Percentiles rank a stretch among this genome's conserved stretches.
phyloP scores from a whole-genome alignment of 1,140 invertebrate species.

The Pseudobourletiella spinata region DNA sequence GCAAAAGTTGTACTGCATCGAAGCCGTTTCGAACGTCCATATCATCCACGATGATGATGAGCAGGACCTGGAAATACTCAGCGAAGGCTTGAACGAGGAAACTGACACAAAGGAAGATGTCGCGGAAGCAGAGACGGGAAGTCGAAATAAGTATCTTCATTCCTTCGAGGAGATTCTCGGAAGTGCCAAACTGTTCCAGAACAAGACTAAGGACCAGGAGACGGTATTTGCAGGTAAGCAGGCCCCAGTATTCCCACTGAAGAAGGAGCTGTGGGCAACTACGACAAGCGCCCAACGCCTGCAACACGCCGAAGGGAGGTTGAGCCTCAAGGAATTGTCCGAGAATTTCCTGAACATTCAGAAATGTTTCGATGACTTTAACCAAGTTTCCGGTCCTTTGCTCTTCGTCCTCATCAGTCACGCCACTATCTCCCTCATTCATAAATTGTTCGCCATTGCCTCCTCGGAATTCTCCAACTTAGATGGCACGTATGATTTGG shows the following conservation, averaged over 20 bases:
- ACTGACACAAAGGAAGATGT: not conserved
- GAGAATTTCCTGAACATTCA: not conserved
- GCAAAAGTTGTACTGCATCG: not conserved
- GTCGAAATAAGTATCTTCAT: too few relatives aligned
- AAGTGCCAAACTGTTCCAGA: not conserved
- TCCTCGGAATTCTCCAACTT: not conserved
- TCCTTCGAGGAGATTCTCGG: not conserved
- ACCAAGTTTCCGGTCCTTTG: not conserved
- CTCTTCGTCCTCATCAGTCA: not conserved
- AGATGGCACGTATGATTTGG: not conserved
- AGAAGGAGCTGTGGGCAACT: too few relatives aligned
- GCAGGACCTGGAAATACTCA: too few relatives aligned
- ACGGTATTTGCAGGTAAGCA: not conserved
- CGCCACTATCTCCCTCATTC: not conserved
- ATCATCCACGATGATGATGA: not conserved
- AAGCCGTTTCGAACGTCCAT: not conserved
- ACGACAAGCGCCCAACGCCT: not conserved
- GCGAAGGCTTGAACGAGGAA: too few relatives aligned
- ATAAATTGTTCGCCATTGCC: not conserved
- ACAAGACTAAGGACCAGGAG: not conserved
- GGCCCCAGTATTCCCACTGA: too few relatives aligned
- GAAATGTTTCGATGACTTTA: not conserved
- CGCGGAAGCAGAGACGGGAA: not conserved
- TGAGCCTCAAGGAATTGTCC: not conserved
- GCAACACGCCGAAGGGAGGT: too few relatives aligned